Evolutionary conservation across 2,888 invertebrate species (phyloP), one percentile per base, ranked within the genome.

Genomic region (Lochmaea crataegi): DNA sequence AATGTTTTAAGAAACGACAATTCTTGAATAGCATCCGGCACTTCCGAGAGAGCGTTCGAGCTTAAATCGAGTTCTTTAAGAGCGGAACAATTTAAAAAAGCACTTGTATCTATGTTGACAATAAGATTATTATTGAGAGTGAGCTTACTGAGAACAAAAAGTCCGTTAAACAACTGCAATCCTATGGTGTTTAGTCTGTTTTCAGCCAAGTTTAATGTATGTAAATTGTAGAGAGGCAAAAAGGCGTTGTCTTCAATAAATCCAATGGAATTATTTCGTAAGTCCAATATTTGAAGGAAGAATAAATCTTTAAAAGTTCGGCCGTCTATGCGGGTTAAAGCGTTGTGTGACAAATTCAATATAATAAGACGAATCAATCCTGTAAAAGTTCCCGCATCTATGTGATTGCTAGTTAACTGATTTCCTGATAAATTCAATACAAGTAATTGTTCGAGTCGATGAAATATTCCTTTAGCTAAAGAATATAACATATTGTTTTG

Each of bases 161-260:
- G 89, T 6, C 95, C 95, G 85, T 95, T 94, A 87, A 96, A 94
- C 80, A 95, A 89, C 81, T 93, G 92, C 80, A 94, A 92, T 76
- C 94, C 94, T 82, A 96, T 90, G 58, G 94, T 92, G 84, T 94
- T 94, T 67, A 96, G 88, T 67, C 94, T 90, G 86, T 97, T 97
- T 86, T 96, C 94, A 53, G 96, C 95, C 78, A 97, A 88, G 85
- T 97, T 96, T 66, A 97, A 87, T 7, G 96, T 95, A 86, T 96
- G 95, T 80, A 97, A 88, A 86, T 96, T 96, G 87, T 96, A 95
- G 65, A 97, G 89, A 1, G 96, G 94, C 82, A 94, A 86, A 83
- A 97, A 96, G 63, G 96, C 94, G 83, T 94, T 94, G 82, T 95
- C 94, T 88, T 95, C 94, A 78, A 96, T 93, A 83, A 93, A 94